phyloP scores from a whole-genome alignment of 2,888 invertebrate species.

The Platypus cylindrus region DNA sequence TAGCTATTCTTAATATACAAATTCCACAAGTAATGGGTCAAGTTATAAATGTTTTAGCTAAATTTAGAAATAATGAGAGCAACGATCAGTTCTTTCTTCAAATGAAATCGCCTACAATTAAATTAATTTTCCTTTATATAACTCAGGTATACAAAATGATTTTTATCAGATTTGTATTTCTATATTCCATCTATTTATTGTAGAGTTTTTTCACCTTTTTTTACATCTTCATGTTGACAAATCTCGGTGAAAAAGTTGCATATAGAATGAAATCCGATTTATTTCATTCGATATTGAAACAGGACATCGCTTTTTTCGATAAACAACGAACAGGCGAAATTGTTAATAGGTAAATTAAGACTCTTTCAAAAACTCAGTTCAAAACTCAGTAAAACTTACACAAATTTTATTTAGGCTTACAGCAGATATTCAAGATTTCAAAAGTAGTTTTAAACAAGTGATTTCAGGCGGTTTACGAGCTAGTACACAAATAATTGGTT shows the following conservation, averaged over 20 bases:
- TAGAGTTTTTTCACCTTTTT: slow-evolving; percentile 69
- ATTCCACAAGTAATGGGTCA: slow-evolving; percentile 76
- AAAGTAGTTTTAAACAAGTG: slow-evolving; percentile 88
- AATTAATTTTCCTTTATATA: slow-evolving; percentile 54
- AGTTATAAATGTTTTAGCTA: slow-evolving; percentile 65
- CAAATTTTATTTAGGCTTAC: slow-evolving; percentile 52
- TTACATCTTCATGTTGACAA: slow-evolving; percentile 78
- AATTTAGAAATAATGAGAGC: slow-evolving; percentile 39
- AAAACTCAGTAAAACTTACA: not conserved
- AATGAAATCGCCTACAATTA: slow-evolving; percentile 53
- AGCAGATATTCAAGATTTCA: slow-evolving; percentile 92
- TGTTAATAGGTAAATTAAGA: slow-evolving; percentile 55
- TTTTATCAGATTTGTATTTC: slow-evolving; percentile 13
- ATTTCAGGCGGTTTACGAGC: slow-evolving; percentile 86
- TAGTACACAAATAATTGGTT: slow-evolving; percentile 71
- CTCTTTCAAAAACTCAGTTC: not conserved
- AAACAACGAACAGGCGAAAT: slow-evolving; percentile 83
- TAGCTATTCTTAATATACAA: slow-evolving; percentile 79
- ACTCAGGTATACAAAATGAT: slow-evolving; percentile 46
- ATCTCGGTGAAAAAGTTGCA: slow-evolving; percentile 82
- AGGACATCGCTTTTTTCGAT: slow-evolving; percentile 88
- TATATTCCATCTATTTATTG: slow-evolving; percentile 22
- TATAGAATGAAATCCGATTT: slow-evolving; percentile 66
- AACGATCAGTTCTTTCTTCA: slow-evolving; percentile 44
- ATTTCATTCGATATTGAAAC: slow-evolving; percentile 69